These are phyloP conservation scores for Poeciliopsis retropinna DNA, from an alignment of 2,113 vertebrate species.

Conservation along the genomic window DNA sequence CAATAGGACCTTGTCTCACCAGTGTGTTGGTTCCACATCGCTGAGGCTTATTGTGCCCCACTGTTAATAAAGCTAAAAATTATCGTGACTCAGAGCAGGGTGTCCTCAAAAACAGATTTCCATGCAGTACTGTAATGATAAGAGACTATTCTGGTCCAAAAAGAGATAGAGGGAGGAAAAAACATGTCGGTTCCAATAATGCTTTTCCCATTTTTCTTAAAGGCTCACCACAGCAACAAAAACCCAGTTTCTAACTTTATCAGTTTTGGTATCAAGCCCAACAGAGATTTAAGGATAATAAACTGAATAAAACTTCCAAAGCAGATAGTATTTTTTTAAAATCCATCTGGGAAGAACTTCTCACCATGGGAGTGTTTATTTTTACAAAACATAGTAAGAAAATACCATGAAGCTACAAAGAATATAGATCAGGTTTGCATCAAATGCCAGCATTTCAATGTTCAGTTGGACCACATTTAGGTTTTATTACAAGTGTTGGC, in stretches of 20 bases:
- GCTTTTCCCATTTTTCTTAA: neutral
- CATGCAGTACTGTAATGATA: conserved; percentile 1
- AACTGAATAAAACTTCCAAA: neutral
- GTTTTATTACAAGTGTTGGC: neutral
- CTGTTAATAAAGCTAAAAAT: conserved; percentile 11
- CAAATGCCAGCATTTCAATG: neutral
- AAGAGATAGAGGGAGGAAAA: neutral
- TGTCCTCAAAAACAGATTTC: neutral
- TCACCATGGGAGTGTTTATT: neutral
- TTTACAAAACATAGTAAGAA: neutral
- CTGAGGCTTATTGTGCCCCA: neutral
- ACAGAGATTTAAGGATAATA: neutral
- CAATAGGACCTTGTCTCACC: neutral
- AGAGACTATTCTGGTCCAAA: conserved; percentile 10
- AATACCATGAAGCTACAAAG: neutral
- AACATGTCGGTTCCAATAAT: neutral
- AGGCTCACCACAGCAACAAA: neutral
- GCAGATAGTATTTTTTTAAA: neutral
- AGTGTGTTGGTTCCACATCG: conserved; percentile 20
- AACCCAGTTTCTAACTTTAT: neutral
- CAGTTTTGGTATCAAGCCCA: neutral
- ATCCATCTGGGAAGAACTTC: neutral
- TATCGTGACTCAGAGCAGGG: conserved; percentile 23
- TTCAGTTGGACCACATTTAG: neutral
- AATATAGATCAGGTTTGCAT: neutral